Evolutionary conservation across 30 jellyfish, hydroid and myxozoan species (phyloP).

Genomic region (Mastigias papua): DNA sequence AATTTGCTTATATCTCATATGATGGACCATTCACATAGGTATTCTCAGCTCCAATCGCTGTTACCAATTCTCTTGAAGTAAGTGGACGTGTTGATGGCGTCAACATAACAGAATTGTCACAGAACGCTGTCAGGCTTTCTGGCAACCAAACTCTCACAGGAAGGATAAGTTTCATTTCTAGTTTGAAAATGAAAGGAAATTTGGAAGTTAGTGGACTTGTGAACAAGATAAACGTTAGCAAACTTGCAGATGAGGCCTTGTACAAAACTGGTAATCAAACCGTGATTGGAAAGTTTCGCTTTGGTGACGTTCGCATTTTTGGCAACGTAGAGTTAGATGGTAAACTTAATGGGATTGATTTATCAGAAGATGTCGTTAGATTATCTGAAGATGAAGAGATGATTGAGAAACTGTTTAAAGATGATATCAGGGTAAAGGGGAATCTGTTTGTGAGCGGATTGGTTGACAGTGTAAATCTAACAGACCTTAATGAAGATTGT

Average conservation of each 20-base stretch:
- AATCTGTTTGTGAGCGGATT: constrained; percentile 66
- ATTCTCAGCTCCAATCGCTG: constrained; percentile 31
- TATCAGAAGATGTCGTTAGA: constrained; percentile 78
- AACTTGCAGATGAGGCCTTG: constrained; percentile 54
- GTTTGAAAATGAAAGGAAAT: constrained; percentile 39
- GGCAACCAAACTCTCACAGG: constrained; percentile 46
- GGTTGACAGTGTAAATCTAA: constrained; percentile 69
- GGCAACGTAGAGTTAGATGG: constrained; percentile 66
- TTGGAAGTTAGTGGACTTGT: constrained; percentile 63
- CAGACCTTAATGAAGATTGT: constrained; percentile 64
- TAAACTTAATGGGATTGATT: constrained; percentile 73
- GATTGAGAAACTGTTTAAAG: constrained; percentile 35
- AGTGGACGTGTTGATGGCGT: constrained; percentile 88
- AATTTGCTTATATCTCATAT: too few species aligned
- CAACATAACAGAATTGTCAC: constrained; percentile 67
- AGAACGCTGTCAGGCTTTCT: constrained; percentile 27
- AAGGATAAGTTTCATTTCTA: constrained; percentile 26
- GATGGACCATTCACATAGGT: constrained; percentile 14
- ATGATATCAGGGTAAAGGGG: constrained; percentile 12
- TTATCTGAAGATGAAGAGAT: constrained; percentile 76
- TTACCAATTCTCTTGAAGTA: constrained; percentile 36
- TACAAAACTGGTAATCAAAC: constrained; percentile 58
- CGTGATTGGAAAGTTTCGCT: constrained; percentile 30
- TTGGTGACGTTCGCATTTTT: constrained; percentile 20
- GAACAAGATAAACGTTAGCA: constrained; percentile 52